A percentile compares a stretch with the other conserved stretches of the same genome.
These are phyloP conservation scores for Spondyliosoma cantharus DNA, from an alignment of 2,797 vertebrate genomes.

Conservation along the genomic window DNA sequence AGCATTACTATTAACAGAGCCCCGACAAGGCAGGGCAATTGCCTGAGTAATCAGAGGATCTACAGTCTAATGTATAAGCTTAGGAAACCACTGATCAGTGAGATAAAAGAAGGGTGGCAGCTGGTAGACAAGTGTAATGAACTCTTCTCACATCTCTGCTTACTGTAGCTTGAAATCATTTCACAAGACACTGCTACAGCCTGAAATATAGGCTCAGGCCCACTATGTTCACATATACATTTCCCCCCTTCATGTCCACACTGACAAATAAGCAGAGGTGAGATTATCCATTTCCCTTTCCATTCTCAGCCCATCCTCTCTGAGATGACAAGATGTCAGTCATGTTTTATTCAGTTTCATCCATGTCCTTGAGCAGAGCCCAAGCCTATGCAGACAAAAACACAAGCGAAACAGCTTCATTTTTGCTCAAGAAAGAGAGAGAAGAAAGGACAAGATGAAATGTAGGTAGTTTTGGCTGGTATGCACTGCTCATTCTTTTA, in stretches of 20 bases:
- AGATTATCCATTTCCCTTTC: slow-evolving; percentile 63
- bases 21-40: slow-evolving; percentile 49
- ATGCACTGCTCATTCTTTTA: slow-evolving; percentile 61
- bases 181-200: background rate
- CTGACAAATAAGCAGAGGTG: slow-evolving; percentile 61
- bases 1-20: slow-evolving; percentile 61
- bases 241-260: slow-evolving; percentile 1
- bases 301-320: slow-evolving; percentile 55
- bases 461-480: slow-evolving; percentile 44
- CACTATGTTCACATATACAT: background rate
- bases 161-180: slow-evolving; percentile 32
- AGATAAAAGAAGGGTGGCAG: slow-evolving; percentile 38
- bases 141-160: slow-evolving; percentile 25
- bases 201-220: slow-evolving; percentile 15
- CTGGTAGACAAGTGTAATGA: slow-evolving; percentile 34
- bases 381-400: slow-evolving; percentile 53
- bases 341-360: slow-evolving; percentile 77
- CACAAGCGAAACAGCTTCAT: slow-evolving; percentile 67
- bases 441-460: slow-evolving; percentile 40
- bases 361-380: slow-evolving; percentile 67
- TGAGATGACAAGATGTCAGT: slow-evolving; percentile 67
- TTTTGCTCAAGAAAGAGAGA: slow-evolving; percentile 42
- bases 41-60: slow-evolving; percentile 61
- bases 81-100: slow-evolving; percentile 38
- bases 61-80: slow-evolving; percentile 55